Evolutionary conservation across 2,797 vertebrate genomes (phyloP).

Genomic region (Crocidura indochinensis): DNA sequence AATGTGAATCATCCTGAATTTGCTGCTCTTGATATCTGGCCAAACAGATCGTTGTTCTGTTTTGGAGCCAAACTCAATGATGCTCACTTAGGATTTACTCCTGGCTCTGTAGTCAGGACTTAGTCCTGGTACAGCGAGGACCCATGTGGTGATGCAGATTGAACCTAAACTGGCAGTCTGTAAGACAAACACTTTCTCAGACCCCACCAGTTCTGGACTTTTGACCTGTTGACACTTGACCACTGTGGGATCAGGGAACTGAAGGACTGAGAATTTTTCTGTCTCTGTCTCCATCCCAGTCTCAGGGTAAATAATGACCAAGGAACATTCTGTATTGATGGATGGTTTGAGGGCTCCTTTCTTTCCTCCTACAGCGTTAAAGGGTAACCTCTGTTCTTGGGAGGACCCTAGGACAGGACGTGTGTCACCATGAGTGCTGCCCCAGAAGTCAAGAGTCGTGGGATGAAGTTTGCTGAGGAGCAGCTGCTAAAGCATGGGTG

Average conservation of each 20-base stretch:
- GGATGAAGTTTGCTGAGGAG: constrained; percentile 88
- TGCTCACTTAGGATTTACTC: no score
- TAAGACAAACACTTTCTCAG: no score
- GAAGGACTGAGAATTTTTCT: not conserved
- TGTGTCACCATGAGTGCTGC: constrained; percentile 79
- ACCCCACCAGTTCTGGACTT: not conserved
- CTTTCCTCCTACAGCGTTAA: constrained; percentile 43
- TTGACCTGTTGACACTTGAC: not conserved
- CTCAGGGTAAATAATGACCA: constrained; percentile 30
- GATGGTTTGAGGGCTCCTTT: not conserved
- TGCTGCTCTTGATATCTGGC: not conserved
- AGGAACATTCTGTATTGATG: not conserved
- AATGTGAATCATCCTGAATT: not conserved
- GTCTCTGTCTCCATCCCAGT: not conserved
- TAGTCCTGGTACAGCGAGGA: no score
- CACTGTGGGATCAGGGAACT: not conserved
- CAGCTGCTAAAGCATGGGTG: constrained; percentile 87
- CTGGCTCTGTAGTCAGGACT: no score
- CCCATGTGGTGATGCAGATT: no score
- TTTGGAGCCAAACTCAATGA: not conserved
- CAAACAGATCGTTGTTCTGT: not conserved
- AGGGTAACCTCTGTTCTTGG: not conserved
- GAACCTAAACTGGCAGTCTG: no score
- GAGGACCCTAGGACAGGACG: constrained; percentile 40
- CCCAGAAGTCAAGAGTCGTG: constrained; percentile 70